Evolutionary conservation across 2,113 vertebrate species (phyloP).

Genomic region (Pycnonotus jocosus): DNA sequence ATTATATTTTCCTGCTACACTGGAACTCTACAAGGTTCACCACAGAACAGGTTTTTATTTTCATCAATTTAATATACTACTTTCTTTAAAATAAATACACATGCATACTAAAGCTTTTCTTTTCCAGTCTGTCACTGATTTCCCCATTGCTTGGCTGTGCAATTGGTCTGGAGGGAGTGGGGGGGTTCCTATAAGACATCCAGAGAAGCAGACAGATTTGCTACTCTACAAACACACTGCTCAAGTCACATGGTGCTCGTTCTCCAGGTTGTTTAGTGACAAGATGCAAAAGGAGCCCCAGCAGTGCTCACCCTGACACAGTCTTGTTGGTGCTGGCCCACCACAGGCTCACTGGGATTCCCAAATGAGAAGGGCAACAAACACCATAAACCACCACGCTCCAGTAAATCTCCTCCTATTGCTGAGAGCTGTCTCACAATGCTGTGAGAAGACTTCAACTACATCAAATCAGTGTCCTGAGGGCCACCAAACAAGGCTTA

Average conservation of each 20-base stretch:
- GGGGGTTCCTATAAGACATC: background rate
- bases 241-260: background rate
- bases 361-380: background rate
- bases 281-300: background rate
- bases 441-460: background rate
- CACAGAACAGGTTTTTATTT: background rate
- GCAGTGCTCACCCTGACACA: background rate
- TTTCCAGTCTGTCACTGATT: background rate
- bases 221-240: background rate
- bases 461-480: background rate
- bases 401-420: background rate
- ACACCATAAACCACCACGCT: rapidly evolving
- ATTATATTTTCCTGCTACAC: background rate
- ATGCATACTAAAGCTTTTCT: background rate
- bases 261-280: background rate
- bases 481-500: background rate
- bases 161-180: rapidly evolving
- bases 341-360: background rate
- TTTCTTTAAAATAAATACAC: background rate
- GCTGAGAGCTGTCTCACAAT: background rate
- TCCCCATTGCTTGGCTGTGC: background rate
- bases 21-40: background rate
- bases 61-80: background rate
- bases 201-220: background rate
- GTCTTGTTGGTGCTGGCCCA: background rate